Evolutionary conservation across 37 sponge, comb jelly and placozoan species (phyloP).

Genomic region (Lycopodina hypogea): DNA sequence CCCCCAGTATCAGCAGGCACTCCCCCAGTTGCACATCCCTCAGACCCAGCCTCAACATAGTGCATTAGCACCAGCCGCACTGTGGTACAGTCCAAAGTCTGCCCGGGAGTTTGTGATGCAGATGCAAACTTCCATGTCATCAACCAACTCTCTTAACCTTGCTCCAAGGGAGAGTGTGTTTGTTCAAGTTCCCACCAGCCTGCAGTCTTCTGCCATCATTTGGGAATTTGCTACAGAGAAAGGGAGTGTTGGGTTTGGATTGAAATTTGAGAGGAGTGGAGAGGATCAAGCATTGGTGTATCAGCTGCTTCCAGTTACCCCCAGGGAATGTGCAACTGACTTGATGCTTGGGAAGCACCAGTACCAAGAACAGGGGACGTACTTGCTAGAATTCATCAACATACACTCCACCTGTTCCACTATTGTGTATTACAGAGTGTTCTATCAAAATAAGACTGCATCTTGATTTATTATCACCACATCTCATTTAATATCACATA

Average conservation of each 20-base stretch:
- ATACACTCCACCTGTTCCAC: constrained; percentile 73
- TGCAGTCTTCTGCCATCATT: constrained; percentile 70
- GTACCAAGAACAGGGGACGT: constrained; percentile 69
- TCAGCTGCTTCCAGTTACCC: constrained; percentile 62
- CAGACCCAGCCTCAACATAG: not conserved
- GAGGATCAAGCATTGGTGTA: not conserved
- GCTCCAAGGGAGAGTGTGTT: constrained; percentile 72
- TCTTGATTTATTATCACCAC: not conserved
- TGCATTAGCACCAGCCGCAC: constrained; percentile 51
- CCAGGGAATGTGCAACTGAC: constrained; percentile 73
- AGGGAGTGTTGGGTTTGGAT: constrained; percentile 88
- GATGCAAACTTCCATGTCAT: not conserved
- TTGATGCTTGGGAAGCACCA: constrained; percentile 81
- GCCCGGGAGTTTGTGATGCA: constrained; percentile 46
- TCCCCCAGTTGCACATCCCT: no score
- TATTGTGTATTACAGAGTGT: constrained; percentile 87
- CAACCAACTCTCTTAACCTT: constrained; percentile 22
- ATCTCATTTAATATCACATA: not conserved
- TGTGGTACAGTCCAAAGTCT: constrained; percentile 64
- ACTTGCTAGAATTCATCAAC: constrained; percentile 88
- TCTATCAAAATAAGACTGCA: constrained; percentile 47
- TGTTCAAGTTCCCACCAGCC: constrained; percentile 76
- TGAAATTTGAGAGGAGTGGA: constrained; percentile 55
- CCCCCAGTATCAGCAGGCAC: no score
- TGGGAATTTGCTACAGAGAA: constrained; percentile 90